These are phyloP conservation scores for Xanthia icteritia DNA, from an alignment of 2,888 invertebrate species.

Conservation along the genomic window DNA sequence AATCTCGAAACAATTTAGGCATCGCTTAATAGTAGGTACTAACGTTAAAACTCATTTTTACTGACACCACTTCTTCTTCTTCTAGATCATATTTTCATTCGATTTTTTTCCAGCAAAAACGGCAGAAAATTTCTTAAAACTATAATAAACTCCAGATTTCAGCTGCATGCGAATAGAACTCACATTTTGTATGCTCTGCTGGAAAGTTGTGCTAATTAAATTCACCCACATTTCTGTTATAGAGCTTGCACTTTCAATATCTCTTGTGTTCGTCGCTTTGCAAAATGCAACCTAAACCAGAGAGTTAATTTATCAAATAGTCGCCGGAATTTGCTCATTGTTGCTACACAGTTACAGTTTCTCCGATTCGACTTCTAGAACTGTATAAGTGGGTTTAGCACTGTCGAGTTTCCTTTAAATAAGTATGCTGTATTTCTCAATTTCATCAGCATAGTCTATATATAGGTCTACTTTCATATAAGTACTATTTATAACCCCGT, in stretches of 20 bases:
- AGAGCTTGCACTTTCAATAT: neutral
- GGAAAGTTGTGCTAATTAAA: neutral
- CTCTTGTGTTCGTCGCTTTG: neutral
- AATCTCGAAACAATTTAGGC: neutral
- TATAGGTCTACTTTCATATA: neutral
- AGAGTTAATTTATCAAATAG: conserved; percentile 6
- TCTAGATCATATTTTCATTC: neutral
- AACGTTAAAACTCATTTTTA: neutral
- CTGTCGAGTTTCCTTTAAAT: neutral
- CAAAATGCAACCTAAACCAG: conserved; percentile 2
- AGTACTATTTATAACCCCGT: neutral
- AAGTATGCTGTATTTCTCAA: neutral
- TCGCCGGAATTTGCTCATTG: conserved; percentile 7
- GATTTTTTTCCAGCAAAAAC: neutral
- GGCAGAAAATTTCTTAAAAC: too few species aligned
- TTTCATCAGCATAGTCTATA: neutral
- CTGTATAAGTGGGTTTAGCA: neutral
- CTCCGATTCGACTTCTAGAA: conserved; percentile 4
- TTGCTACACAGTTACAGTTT: conserved; percentile 7
- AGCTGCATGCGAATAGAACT: neutral
- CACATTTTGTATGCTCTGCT: too few species aligned
- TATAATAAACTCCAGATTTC: neutral
- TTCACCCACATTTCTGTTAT: neutral
- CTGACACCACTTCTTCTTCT: neutral
- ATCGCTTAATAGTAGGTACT: too few species aligned